phyloP scores from a whole-genome alignment of 2,797 vertebrate species.

The Enoplosus armatus region DNA sequence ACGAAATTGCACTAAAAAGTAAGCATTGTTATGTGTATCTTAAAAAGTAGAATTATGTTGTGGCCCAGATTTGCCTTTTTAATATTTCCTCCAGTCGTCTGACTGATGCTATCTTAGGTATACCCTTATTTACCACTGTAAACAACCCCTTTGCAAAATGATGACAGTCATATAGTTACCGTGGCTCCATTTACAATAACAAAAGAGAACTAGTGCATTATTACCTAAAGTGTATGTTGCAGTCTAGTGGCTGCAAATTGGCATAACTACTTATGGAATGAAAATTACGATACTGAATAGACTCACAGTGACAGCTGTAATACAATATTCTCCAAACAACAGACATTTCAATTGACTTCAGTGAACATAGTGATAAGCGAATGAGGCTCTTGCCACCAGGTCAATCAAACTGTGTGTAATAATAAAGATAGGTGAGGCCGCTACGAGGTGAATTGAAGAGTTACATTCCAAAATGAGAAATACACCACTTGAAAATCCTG shows the following conservation, averaged over 20 bases:
- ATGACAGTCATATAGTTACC: background rate
- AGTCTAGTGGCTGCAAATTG: background rate
- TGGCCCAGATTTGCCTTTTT: no score
- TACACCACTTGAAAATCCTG: slow-evolving; percentile 25
- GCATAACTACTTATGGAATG: background rate
- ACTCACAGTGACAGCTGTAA: slow-evolving; percentile 4
- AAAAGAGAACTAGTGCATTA: background rate
- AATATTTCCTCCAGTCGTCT: no score
- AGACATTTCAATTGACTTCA: slow-evolving; percentile 26
- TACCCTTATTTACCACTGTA: no score
- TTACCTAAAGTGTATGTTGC: background rate
- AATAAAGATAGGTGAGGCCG: slow-evolving; percentile 23
- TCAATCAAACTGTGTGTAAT: slow-evolving; percentile 18
- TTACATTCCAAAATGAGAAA: slow-evolving; percentile 32
- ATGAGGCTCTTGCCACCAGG: slow-evolving; percentile 10
- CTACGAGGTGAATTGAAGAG: slow-evolving; percentile 23
- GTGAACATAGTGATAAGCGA: slow-evolving; percentile 30
- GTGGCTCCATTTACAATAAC: background rate
- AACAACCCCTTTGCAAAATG: no score
- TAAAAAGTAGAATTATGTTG: background rate
- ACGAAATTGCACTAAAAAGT: background rate
- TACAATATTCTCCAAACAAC: slow-evolving; percentile 18
- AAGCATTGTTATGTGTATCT: no score
- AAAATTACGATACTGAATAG: slow-evolving; percentile 4
- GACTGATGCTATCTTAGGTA: no score